These are phyloP conservation scores for Atrichornis clamosus DNA, from an alignment of 2,113 vertebrate genomes.

Conservation along the genomic window DNA sequence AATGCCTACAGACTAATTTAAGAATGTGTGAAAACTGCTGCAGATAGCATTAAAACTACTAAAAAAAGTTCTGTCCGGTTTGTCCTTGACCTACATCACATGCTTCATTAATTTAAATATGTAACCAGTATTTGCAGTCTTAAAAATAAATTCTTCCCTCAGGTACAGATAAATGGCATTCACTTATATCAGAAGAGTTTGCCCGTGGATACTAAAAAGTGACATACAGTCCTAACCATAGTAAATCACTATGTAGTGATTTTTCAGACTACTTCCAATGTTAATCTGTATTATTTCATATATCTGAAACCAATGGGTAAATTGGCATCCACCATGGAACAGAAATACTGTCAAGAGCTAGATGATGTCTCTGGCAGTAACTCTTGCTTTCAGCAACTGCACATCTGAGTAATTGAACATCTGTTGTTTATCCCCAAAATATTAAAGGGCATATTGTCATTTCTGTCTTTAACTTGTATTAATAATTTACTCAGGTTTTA, in stretches of 20 bases:
- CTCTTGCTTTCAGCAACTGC: neutral
- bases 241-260: neutral
- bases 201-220: neutral
- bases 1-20: neutral
- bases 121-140: slow-evolving; percentile 19
- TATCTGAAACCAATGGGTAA: neutral
- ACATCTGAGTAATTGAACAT: slow-evolving; percentile 10
- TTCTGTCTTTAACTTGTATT: slow-evolving; percentile 43
- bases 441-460: slow-evolving; percentile 29
- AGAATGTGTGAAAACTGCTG: slow-evolving; percentile 5
- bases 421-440: slow-evolving; percentile 32
- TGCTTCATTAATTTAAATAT: slow-evolving; percentile 16
- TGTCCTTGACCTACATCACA: neutral
- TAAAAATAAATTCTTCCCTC: slow-evolving; percentile 1
- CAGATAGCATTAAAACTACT: neutral
- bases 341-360: neutral
- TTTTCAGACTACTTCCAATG: neutral
- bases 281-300: neutral
- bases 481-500: slow-evolving; percentile 56
- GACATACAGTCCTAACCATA: neutral
- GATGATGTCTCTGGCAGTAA: neutral
- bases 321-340: neutral
- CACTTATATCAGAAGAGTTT: neutral
- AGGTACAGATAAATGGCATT: neutral
- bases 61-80: neutral